Evolutionary conservation across 2,888 invertebrate species (phyloP), one percentile per base, ranked within the genome.

Genomic region (Lithophane leautieri): DNA sequence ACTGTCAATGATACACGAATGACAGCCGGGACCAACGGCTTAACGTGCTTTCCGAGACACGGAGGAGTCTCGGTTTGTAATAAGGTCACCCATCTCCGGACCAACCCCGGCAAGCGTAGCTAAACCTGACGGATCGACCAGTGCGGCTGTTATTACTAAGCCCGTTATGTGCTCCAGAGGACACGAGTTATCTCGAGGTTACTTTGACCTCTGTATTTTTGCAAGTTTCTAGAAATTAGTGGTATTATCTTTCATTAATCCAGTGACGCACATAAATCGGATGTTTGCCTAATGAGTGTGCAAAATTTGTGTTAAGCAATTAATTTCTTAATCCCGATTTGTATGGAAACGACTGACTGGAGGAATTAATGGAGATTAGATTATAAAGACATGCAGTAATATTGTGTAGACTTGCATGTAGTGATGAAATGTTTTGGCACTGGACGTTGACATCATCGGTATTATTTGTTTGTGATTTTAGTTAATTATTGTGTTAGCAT

Each of bases 341-440:
- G 22, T 61, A 44, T 62, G 1, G 12, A 62, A 74, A 62, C 7
- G 25, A 60, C 12, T 2, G 7, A 11, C 16, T 25, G 25, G 47
- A 58, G 25, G 68, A 52, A 85, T 76, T 82, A 82, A n/a, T 28
- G 4, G 0, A 47, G 81, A 82, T 82, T 82, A 85, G 85, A 85
- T 82, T 70, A 61, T 19, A 50, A 66, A 25, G 14, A 28, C 61
- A n/a, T 67, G 81, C 52, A 60, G 16, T 14, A 14, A 34, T 40
- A 42, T 47, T 60, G 67, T 68, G 28, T 42, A 61, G 19, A 4
- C 1, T 56, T 56, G 25, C 22, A 25, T 19, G 0, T 11, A 22
- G 3, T 68, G 56, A 40, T 62, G 66, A 76, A 82, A 56, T 50
- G 6, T 50, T 28, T 62, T 50, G 19, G 56, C 40, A 50, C 73